A percentile compares a stretch with the other conserved stretches of the same genome.
Conservation (phyloP, 2,888 invertebrate genomes). For the Bombylius discolor region DNA sequence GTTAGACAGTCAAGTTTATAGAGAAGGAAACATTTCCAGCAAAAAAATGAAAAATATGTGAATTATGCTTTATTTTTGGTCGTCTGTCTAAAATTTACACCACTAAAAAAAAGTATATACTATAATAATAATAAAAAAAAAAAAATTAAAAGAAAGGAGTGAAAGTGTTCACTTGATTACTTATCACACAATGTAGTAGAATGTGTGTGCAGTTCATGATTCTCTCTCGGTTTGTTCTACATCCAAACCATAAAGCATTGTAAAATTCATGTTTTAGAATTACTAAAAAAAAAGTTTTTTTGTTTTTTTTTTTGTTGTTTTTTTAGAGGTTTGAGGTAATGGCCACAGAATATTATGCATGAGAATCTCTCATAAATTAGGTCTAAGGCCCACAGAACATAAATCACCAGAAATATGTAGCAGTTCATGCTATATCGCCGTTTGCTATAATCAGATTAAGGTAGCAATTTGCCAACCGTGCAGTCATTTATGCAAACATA, state of each 20-base stretch:
- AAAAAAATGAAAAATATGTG: not conserved
- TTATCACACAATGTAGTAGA: not conserved
- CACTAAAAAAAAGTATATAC: not conserved
- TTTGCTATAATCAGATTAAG: conserved; percentile 15
- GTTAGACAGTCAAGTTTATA: too few relatives aligned
- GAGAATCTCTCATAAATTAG: conserved; percentile 13
- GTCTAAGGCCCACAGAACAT: conserved; percentile 11
- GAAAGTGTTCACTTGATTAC: conserved; percentile 4
- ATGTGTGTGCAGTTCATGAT: not conserved
- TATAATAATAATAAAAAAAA: not conserved
- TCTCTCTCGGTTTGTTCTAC: not conserved
- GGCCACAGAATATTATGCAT: conserved; percentile 11
- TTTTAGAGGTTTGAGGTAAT: not conserved
- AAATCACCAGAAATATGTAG: conserved; percentile 15
- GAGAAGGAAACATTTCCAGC: too few relatives aligned
- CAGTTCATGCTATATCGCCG: conserved; percentile 13
- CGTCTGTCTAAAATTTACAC: not conserved
- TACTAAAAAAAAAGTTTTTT: too few relatives aligned
- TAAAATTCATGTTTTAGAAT: too few relatives aligned
- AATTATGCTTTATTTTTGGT: conserved; percentile 1
- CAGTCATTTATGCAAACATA: conserved; percentile 14
- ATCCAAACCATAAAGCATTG: too few relatives aligned
- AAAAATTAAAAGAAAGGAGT: not conserved
- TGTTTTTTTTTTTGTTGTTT: too few relatives aligned
- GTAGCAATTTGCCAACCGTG: conserved; percentile 16